A percentile compares a stretch with the other conserved stretches of the same genome.
Conservation (phyloP, 2,888 invertebrate genomes). For the Phaonia tiefii region DNA sequence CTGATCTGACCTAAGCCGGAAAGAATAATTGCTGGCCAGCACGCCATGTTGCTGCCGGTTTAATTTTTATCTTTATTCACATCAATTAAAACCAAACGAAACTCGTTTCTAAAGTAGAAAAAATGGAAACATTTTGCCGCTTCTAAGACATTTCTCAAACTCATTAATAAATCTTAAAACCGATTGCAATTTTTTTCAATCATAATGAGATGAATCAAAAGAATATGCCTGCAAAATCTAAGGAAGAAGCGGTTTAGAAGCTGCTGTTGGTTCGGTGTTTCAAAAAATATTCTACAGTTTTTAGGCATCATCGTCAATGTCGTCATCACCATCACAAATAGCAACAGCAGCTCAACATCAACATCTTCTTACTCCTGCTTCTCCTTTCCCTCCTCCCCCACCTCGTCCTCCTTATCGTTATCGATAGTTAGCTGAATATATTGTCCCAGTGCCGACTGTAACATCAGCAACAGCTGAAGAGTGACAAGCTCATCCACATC, state of each 20-base stretch:
- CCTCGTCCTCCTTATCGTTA: too few species aligned
- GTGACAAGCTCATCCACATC: too few species aligned
- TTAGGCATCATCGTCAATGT: slow-evolving; percentile 7
- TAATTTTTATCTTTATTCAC: too few species aligned
- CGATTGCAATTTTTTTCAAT: not conserved
- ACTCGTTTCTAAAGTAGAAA: not conserved
- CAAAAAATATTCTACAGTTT: not conserved
- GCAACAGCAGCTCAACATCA: not conserved
- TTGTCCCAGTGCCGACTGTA: too few species aligned
- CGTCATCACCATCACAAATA: too few species aligned
- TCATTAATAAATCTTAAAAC: slow-evolving; percentile 5
- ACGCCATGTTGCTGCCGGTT: not conserved
- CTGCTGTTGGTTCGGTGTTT: not conserved
- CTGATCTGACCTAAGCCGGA: slow-evolving; percentile 1
- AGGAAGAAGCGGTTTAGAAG: too few species aligned
- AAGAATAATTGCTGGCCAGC: not conserved
- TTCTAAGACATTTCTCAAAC: not conserved
- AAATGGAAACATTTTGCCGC: too few species aligned
- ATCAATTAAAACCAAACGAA: slow-evolving; percentile 19
- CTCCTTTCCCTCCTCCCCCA: too few species aligned
- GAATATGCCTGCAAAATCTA: too few species aligned
- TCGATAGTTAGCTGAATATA: not conserved
- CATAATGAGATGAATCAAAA: not conserved
- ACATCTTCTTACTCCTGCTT: too few species aligned
- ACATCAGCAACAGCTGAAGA: not conserved